A percentile compares a stretch with the other conserved stretches of the same genome.
Evolutionary conservation across 2,797 vertebrate genomes (phyloP).

Genomic region (Hemibagrus guttatus): DNA sequence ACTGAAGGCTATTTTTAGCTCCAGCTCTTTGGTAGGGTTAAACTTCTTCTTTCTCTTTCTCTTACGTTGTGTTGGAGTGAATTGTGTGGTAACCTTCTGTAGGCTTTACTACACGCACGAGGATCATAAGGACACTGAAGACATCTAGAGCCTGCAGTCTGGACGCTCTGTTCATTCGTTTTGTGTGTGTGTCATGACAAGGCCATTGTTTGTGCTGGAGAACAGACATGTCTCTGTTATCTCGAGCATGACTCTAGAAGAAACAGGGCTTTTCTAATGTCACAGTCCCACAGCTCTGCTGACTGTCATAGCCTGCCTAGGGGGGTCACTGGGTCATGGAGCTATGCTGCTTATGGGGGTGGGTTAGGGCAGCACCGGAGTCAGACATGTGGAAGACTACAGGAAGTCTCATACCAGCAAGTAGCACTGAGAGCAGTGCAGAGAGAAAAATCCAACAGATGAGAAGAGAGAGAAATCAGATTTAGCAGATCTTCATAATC

Average conservation of each 20-base stretch:
- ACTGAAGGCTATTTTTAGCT: slow-evolving; percentile 52
- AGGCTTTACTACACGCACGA: background rate
- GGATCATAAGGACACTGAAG: background rate
- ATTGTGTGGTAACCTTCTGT: background rate
- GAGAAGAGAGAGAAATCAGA: background rate
- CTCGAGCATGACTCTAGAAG: slow-evolving; percentile 26
- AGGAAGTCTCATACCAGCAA: slow-evolving; percentile 7
- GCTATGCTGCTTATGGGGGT: background rate
- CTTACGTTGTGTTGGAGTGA: background rate
- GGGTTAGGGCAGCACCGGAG: background rate
- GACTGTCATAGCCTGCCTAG: slow-evolving; percentile 4
- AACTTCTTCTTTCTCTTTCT: slow-evolving; percentile 6
- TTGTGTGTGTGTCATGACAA: slow-evolving; percentile 29
- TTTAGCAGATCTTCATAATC: background rate
- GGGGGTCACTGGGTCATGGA: slow-evolving; percentile 39
- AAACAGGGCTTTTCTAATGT: slow-evolving; percentile 39
- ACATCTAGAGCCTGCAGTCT: background rate
- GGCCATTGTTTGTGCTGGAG: slow-evolving; percentile 36
- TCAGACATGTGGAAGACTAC: slow-evolving; percentile 3
- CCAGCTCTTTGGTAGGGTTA: slow-evolving; percentile 24
- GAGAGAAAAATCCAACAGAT: background rate
- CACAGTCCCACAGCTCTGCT: slow-evolving; percentile 35
- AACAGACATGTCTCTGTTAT: slow-evolving; percentile 52
- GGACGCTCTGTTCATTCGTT: background rate
- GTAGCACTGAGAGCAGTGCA: background rate